Evolutionary conservation across 2,888 invertebrate species (phyloP).

Genomic region (Leucozona laternaria): DNA sequence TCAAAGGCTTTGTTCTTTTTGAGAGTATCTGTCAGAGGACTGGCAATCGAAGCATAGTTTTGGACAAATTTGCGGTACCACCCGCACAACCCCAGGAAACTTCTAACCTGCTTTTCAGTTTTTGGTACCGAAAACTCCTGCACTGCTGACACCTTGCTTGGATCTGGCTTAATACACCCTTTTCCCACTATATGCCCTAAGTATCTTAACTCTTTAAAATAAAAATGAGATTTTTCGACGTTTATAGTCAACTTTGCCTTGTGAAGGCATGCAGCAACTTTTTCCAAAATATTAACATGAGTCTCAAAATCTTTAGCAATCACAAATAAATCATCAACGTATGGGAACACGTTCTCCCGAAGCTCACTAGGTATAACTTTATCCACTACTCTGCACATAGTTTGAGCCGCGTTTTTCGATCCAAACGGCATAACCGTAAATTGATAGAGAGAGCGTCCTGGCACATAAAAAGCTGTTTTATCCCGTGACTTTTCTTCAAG

Average conservation of each 20-base stretch:
- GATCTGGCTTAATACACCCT: too few relatives aligned
- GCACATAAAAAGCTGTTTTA: constrained; percentile 76
- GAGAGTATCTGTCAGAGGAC: neutral
- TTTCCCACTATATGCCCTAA: too few relatives aligned
- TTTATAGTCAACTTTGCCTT: constrained; percentile 15
- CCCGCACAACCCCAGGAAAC: too few relatives aligned
- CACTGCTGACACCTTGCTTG: too few relatives aligned
- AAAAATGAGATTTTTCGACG: too few relatives aligned
- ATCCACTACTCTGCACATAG: constrained; percentile 43
- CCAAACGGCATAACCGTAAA: constrained; percentile 76
- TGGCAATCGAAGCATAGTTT: too few relatives aligned
- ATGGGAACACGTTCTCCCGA: neutral
- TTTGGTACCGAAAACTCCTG: too few relatives aligned
- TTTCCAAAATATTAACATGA: neutral
- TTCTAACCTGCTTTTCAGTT: too few relatives aligned
- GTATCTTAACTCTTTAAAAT: neutral
- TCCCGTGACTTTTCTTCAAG: too few relatives aligned
- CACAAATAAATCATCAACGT: neutral
- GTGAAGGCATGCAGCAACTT: neutral
- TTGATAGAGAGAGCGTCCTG: constrained; percentile 68
- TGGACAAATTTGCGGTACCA: too few relatives aligned
- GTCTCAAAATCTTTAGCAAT: neutral
- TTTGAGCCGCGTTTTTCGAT: constrained; percentile 66
- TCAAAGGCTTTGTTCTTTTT: constrained; percentile 6
- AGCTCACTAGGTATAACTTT: constrained; percentile 10